Evolutionary conservation across 2,888 invertebrate species (phyloP), one percentile per base, ranked within the genome.

Genomic region (Drosophila greeni): DNA sequence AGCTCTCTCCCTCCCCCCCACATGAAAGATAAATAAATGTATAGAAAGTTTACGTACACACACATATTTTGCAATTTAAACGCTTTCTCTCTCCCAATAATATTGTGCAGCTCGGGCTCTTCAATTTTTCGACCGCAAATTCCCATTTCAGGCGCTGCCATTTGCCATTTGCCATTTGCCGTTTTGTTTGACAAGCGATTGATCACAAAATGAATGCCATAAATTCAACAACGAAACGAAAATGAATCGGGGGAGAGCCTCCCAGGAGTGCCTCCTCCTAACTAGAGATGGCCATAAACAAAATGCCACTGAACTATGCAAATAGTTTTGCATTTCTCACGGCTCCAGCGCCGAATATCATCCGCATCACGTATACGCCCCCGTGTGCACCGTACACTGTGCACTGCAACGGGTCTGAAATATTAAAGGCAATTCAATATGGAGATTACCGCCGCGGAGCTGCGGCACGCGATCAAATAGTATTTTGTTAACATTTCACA

Each of bases 401-500:
- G 47, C 54, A 36, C 31, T 76, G 72, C 66, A 62, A 60, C 52
- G 47, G 47, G 53, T 20, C 49, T 74, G 62, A 76, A 75, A 72
- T 75, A 75, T 75, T 75, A 74, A 66, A 72, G 66, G 77, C 77
- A 72, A 79, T 72, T 65, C 77, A 76, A 72, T 65, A 74, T 76
- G 73, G 60, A 81, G 78, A 70, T 73, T 73, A 62, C 74, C 57
- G 18, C 29, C n/a, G 48, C 24, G 24, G 26, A 24, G 31, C 31
- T 47, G 40, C 67, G 66, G 77, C 78, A 79, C 84, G 78, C 78
- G 84, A 79, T 83, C 79, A 75, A 79, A 79, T 62, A 66, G 55
- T 73, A 73, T 82, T 82, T 78, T 81, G 78, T 83, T 83, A 75
- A 83, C 78, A 81, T 66, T 75, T 77, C 60, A 33, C 49, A 80